Base-by-base conservation (phyloP, 2,888 invertebrate genomes). In the Rhorus exstirpatorius region DNA sequence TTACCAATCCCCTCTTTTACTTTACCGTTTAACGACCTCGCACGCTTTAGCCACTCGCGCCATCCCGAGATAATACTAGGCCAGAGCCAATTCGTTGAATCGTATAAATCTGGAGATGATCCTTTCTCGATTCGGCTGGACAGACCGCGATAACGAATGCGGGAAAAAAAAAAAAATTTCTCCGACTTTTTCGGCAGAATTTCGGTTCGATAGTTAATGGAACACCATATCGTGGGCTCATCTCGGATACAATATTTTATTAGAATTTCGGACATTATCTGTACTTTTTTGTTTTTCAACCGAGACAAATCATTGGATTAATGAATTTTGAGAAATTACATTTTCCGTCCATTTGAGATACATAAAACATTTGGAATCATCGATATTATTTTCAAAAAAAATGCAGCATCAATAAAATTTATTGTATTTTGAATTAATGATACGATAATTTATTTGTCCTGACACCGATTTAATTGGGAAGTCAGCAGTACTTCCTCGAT, bases 1-100 rank as follows among this genome's bases (percentile, higher is more conserved):
- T 82, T 83, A 41, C 6, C 31, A 3, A 6, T 31, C 84, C 38
- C 24, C 49, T 41, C 60, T 79, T 86, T 86, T 70, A 81, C 81
- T 83, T 85, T 49, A 83, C 83, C 89, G 85, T 87, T 89, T 88
- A 88, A 89, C 86, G 88, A 88, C 85, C 88, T 86, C 75, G 35
- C 60, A n/a, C 74, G 49, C 35, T 31, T 41, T 41, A 51, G 24
- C 44, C 24, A 61, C 44, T 61, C 67, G 12, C 41, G 17, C 21
- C 17, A 38, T 86, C 83, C 82, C 84, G 83, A 86, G 85, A 88
- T 88, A 88, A 88, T 84, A 81, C 83, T 80, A 79, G 81, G 79
- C 80, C 83, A 79, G n/a, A 51, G 75, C 38, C 63, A 55, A 76
- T 71, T 76, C 70, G 55, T 49, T 63, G 58, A 77, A 67, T 77